Base-by-base conservation (phyloP, 1,140 invertebrate species). In the Heliothis subflexa region DNA sequence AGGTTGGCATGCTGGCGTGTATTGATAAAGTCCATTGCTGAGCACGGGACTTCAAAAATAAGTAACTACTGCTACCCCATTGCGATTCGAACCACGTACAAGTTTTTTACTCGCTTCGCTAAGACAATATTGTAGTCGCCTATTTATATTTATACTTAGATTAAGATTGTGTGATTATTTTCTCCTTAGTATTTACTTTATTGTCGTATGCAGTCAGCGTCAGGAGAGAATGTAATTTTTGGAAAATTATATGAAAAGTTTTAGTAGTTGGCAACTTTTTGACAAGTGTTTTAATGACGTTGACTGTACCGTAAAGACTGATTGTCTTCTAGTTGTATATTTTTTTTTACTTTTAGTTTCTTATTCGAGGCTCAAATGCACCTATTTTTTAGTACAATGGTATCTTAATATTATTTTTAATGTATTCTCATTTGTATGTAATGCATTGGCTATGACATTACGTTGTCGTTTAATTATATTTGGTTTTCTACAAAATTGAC, bases 121-220 rank as follows among this genome's bases (percentile, higher is more conserved):
- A 73, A 83, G 89, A 91, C 88, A 91, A 89, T 91, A 89, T 89
- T 78, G 59, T 87, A 87, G 72, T 79, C 55, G 33, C 77, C 81
- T 82, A 81, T 64, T 28, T 16, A 64, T 64, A 83, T 78, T 80
- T 71, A 82, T 80, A 68, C 7, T 21, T 82, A 82, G 81, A 70
- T 66, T 83, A 85, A 78, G 79, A 75, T 25, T 66, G 71, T 81
- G 62, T 57, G 52, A 57, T 70, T 77, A 74, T 79, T 72, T 81
- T 59, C 62, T n/a, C 16, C n/a, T 45, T 55, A 73, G 74, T 57
- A 40, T 59, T 54, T 50, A 47, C 16, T 28, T 62, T 49, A 50
- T 50, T 66, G 49, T 49, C 40, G 47, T 14, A 49, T 64, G 49
- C 57, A 75, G 73, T 75, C 59, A 5, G 28, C 57, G 57, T 64